Evolutionary conservation across 2,888 invertebrate species (phyloP).

Genomic region (Serripes groenlandicus): DNA sequence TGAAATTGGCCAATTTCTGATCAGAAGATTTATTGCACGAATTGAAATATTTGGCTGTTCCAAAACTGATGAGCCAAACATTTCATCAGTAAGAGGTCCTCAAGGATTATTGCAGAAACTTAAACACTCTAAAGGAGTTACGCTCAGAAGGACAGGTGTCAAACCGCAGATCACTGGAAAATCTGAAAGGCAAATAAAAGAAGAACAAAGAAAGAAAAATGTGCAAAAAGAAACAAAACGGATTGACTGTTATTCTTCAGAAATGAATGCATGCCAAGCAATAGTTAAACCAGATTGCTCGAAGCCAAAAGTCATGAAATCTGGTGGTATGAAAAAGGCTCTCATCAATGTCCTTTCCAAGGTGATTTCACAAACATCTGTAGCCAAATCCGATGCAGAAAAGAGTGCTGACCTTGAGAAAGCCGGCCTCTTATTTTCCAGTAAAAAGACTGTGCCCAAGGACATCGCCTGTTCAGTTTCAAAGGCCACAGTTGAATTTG

Average conservation of each 20-base stretch:
- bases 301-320: neutral
- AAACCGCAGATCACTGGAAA: neutral
- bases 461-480: neutral
- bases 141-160: constrained; percentile 35
- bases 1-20: constrained; percentile 27
- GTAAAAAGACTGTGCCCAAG: neutral
- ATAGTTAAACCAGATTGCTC: constrained; percentile 3
- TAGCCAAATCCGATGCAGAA: neutral
- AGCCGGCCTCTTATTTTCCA: neutral
- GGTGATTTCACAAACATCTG: too few species aligned
- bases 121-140: constrained; percentile 42
- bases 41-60: too few species aligned
- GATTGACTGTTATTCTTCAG: neutral
- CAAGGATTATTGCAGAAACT: constrained; percentile 20
- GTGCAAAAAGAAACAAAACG: neutral
- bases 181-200: neutral
- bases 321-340: neutral
- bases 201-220: neutral
- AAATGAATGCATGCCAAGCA: constrained; percentile 8
- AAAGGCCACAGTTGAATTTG: constrained; percentile 2
- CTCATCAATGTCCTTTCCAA: neutral
- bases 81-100: constrained; percentile 15
- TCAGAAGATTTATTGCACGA: constrained; percentile 28
- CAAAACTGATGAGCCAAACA: neutral
- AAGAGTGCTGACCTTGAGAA: too few species aligned